Conservation (phyloP, 2,797 vertebrate genomes). For the Decapterus maruadsi region DNA sequence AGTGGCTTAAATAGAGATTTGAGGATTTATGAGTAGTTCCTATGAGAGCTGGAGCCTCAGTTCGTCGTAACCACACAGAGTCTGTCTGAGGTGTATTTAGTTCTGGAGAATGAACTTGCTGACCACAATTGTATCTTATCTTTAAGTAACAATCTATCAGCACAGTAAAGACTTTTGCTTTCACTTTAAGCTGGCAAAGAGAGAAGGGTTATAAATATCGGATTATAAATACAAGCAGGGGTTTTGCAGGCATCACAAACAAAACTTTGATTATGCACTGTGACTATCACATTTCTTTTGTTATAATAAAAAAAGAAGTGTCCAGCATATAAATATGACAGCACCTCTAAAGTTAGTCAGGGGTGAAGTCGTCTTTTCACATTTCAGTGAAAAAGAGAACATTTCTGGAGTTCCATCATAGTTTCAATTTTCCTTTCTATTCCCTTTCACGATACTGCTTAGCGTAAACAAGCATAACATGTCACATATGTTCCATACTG, state of each 20-base stretch:
- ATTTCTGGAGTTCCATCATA: neutral
- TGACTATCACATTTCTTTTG: no score
- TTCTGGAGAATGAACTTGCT: constrained; percentile 7
- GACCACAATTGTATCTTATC: constrained; percentile 20
- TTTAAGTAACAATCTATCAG: neutral
- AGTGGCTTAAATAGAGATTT: neutral
- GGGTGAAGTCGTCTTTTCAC: neutral
- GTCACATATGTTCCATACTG: constrained; percentile 34
- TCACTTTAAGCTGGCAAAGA: constrained; percentile 24
- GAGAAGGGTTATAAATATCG: no score
- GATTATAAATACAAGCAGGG: no score
- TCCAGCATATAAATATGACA: no score
- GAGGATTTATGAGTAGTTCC: neutral
- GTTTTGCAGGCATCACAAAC: neutral
- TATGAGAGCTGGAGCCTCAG: neutral
- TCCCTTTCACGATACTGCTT: neutral
- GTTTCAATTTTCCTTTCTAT: constrained; percentile 10
- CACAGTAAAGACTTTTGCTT: constrained; percentile 35
- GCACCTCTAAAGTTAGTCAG: neutral
- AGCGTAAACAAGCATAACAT: constrained; percentile 36
- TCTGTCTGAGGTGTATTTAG: neutral
- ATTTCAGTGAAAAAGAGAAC: neutral
- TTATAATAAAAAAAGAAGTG: neutral
- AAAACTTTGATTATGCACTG: neutral
- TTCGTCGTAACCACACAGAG: neutral